Base-by-base conservation (phyloP, 2,888 invertebrate genomes). In the Coelopa pilipes region DNA sequence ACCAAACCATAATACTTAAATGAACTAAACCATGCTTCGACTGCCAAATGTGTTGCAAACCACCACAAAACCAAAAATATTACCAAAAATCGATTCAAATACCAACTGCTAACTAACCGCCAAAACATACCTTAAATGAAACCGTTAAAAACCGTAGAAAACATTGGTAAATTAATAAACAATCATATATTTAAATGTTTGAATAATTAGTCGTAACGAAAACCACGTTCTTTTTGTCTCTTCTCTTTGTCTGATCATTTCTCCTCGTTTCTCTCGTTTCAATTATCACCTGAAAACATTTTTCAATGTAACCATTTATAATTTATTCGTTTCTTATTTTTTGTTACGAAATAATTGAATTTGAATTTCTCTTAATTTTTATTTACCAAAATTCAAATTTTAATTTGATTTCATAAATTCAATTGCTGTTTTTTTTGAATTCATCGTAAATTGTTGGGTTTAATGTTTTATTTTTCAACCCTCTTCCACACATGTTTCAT, bases 151-250 rank as follows among this genome's bases (percentile, higher is more conserved):
- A 34, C 34, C 81, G 81, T 84, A 85, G 85, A 85, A 83, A 85
- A 85, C 80, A 83, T 85, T 82, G 85, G 85, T 85, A 85, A 85
- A 84, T 84, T 81, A 78, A 75, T 72, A 75, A 76, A 76, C 47
- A 60, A 75, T 63, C 50, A 74, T 49, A 50, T 73, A 46, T 53
- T 63, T 73, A 46, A 67, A 73, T 68, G 59, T 68, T 68, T 73
- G 15, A 62, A 34, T 57, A 34, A 46, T 55, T 72, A 72, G 60
- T 49, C 7, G 34, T 57, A 69, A 69, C 34, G 11, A 60, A 49
- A 70, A 68, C 77, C 75, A 69, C 72, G 62, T 63, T 71, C 59
- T 69, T 66, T 70, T 55, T 70, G 45, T 60, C 63, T 47, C 45
- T 55, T 70, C 60, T 60, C 62, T 68, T 71, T 45, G 55, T 53